Conservation (phyloP, 2,888 invertebrate genomes). For the Drosophila infuscata region DNA sequence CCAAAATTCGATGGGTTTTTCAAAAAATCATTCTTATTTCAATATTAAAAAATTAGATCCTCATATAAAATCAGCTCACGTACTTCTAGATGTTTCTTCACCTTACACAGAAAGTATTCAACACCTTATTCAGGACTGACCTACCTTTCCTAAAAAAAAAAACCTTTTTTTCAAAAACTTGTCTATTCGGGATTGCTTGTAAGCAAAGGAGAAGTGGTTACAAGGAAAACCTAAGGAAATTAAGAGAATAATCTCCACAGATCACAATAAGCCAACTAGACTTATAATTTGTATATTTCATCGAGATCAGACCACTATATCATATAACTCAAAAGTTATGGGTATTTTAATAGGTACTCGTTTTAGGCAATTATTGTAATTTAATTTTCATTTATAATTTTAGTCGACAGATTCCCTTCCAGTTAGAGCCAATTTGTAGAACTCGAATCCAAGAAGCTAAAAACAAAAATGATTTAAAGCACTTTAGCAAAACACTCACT, state of each 20-base stretch:
- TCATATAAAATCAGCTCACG: conserved; percentile 7
- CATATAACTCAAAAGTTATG: not conserved
- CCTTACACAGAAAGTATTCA: not conserved
- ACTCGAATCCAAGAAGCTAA: not conserved
- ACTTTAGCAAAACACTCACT: conserved; percentile 45
- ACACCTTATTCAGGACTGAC: conserved; percentile 16
- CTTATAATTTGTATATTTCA: not conserved
- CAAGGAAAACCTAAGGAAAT: not conserved
- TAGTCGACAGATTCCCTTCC: not conserved
- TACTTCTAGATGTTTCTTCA: not conserved
- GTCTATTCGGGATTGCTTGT: not conserved
- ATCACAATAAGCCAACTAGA: not conserved
- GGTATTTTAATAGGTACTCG: too few relatives aligned
- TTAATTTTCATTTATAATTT: too few relatives aligned
- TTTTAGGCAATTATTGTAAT: too few relatives aligned
- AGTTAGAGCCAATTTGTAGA: conserved; percentile 12
- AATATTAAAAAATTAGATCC: not conserved
- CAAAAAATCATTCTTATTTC: too few relatives aligned
- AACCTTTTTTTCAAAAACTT: not conserved
- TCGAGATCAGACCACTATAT: not conserved
- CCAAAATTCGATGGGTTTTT: not conserved
- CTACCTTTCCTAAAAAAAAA: not conserved
- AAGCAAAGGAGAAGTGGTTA: not conserved
- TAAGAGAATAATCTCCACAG: not conserved
- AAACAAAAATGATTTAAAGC: conserved; percentile 16